Evolutionary conservation across 1,140 invertebrate genomes (phyloP).

Genomic region (Brevipalpus yothersi): DNA sequence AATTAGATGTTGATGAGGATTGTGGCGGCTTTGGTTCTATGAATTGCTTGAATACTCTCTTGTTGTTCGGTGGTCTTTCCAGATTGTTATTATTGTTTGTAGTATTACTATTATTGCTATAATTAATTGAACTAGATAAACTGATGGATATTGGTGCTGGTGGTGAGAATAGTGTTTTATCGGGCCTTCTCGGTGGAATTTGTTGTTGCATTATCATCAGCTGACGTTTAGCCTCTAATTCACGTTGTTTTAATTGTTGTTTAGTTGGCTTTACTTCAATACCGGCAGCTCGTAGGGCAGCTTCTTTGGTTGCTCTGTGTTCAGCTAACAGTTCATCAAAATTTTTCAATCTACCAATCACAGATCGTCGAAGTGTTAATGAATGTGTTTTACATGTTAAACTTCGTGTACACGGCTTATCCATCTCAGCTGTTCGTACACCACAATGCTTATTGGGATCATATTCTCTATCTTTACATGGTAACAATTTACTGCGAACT

Average conservation of each 20-base stretch:
- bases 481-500: conserved; percentile 16
- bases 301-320: conserved; percentile 37
- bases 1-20: background rate
- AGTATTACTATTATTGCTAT: background rate
- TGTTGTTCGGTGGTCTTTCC: no score
- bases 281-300: conserved; percentile 9
- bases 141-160: conserved; percentile 38
- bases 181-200: background rate
- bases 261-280: conserved; percentile 3
- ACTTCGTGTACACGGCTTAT: conserved; percentile 47
- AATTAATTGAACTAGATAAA: background rate
- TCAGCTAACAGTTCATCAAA: conserved; percentile 54
- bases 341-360: conserved; percentile 41
- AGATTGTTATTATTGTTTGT: no score
- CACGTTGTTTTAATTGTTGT: conserved; percentile 1
- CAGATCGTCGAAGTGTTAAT: conserved; percentile 39
- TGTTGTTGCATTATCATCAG: conserved; percentile 32
- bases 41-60: background rate
- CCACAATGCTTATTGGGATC: conserved; percentile 58
- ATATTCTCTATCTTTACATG: conserved; percentile 43
- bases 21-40: background rate
- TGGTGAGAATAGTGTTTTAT: background rate
- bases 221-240: conserved; percentile 23
- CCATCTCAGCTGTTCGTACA: conserved; percentile 35
- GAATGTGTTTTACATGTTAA: conserved; percentile 61